Conservation (phyloP, 2,113 vertebrate genomes). For the Otocyon megalotis region DNA sequence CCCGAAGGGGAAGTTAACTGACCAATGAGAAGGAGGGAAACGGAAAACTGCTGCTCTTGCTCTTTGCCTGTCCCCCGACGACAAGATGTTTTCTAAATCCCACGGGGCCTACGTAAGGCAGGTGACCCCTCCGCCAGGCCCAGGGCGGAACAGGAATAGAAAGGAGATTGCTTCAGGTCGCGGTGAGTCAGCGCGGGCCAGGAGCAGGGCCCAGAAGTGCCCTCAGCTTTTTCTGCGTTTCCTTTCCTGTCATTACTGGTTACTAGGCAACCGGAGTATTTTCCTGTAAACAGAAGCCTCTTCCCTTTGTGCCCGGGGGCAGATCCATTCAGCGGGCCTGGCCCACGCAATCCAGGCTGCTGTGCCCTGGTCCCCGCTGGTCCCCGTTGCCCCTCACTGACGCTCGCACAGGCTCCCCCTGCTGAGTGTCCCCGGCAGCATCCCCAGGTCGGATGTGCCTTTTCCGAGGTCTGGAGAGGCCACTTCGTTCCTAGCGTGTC, state of each 20-base stretch:
- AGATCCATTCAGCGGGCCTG: constrained; percentile 67
- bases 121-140: constrained; percentile 38
- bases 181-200: constrained; percentile 76
- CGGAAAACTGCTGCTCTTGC: fast-evolving
- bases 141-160: constrained; percentile 65
- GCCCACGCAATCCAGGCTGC: constrained; percentile 45
- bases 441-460: background rate
- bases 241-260: constrained; percentile 84
- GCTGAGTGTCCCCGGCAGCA: background rate
- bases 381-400: background rate
- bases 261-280: constrained; percentile 85
- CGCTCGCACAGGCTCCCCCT: background rate
- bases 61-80: background rate
- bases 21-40: background rate
- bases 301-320: constrained; percentile 75
- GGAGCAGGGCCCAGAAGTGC: constrained; percentile 83
- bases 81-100: background rate
- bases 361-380: background rate
- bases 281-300: constrained; percentile 86
- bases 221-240: constrained; percentile 71
- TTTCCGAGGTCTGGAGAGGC: fast-evolving
- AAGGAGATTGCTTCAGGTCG: constrained; percentile 78
- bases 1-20: background rate
- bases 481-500: background rate
- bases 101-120: background rate